Conservation (phyloP, 2,888 invertebrate species). For the Eupsilia transversa region DNA sequence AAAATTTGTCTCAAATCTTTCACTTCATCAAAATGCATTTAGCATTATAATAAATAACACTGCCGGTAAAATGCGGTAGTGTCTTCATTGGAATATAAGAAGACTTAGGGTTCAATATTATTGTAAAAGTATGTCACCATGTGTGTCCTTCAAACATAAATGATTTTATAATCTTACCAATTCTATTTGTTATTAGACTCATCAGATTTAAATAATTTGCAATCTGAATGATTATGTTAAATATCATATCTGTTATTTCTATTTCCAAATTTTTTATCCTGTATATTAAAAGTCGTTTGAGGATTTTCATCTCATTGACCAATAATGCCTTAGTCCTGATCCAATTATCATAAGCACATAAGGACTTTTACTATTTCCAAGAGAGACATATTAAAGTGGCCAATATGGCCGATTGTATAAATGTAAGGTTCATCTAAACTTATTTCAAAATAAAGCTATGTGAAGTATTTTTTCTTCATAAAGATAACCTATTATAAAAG, state of each 20-base stretch:
- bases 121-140: not conserved
- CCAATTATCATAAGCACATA: not conserved
- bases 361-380: not conserved
- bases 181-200: not conserved
- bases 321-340: not conserved
- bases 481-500: conserved; percentile 39
- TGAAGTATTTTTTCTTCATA: conserved; percentile 6
- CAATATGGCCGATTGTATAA: not conserved
- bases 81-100: not conserved
- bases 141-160: not conserved
- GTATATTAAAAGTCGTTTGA: not conserved
- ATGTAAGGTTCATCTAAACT: not conserved
- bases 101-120: not conserved
- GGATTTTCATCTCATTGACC: not conserved
- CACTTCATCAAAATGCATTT: not conserved
- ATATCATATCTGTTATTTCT: not conserved
- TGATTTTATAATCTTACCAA: not conserved
- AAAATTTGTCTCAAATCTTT: not conserved
- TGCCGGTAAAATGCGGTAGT: conserved; percentile 27
- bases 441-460: not conserved
- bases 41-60: conserved; percentile 19
- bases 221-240: not conserved
- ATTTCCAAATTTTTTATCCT: not conserved
- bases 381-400: not conserved
- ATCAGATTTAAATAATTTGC: not conserved